Evolutionary conservation across 2,888 invertebrate species (phyloP), one percentile per base, ranked within the genome.

Genomic region (Ectemnius cavifrons): DNA sequence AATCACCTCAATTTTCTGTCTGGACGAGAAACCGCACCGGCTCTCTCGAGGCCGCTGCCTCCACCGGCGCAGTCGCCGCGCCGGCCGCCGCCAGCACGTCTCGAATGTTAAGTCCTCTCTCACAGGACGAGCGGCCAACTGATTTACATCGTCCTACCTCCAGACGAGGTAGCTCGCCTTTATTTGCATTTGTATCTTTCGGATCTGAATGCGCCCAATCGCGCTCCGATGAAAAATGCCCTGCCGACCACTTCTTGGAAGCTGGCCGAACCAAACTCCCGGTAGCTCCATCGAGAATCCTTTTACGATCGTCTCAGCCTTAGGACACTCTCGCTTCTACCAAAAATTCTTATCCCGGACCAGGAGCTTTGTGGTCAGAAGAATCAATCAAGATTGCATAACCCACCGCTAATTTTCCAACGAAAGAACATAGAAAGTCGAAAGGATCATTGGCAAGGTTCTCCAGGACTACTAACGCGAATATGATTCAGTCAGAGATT

Each of bases 1-100:
- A 80, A 80, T 81, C 80, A 77, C 80, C 81, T 82, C 62, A 64
- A 65, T 78, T 73, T 78, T 73, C 78, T 45, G 73, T 75, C 77
- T 81, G 67, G 67, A 64, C 73, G 63, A 20, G 74, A 67, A 59
- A 61, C 71, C 62, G 68, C 67, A 72, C 78, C 67, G 65, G 57
- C 63, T 58, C 59, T 60, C 61, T 52, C 75, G 56, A 58, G 62
- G 67, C 47, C 47, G 56, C 37, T 37, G 37, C 37, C 37, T 37
- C 37, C 37, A 37, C 37, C 37, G 37, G 37, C 37, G 37, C 37
- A 37, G 37, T 11, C 37, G 37, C 37, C 37, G 37, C 37, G 37
- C 37, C 28, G n/a, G 28, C 28, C 37, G 37, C 37, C 37, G 37
- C 37, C 37, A 11, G 37, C 37, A 37, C 52, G 52, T 52, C 52